Percentiles rank a stretch among this genome's conserved stretches.
Conservation (phyloP, 2,797 vertebrate genomes). For the Ceryle rudis region DNA sequence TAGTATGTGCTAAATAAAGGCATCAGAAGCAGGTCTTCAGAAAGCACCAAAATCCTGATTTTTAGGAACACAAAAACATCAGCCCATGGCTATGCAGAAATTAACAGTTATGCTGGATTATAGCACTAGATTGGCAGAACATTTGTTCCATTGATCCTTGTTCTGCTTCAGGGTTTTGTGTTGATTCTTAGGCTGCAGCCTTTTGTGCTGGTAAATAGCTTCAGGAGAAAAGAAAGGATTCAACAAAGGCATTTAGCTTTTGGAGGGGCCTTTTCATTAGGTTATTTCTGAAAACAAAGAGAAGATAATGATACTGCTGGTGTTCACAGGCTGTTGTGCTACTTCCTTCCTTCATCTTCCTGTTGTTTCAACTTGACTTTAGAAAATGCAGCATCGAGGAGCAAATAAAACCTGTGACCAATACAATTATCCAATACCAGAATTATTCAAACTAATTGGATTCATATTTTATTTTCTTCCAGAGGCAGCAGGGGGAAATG, state of each 20-base stretch:
- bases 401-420: not conserved
- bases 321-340: not conserved
- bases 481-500: not conserved
- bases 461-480: not conserved
- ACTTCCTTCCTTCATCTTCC: not conserved
- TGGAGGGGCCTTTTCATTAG: slow-evolving; percentile 11
- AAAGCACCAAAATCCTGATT: not conserved
- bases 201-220: slow-evolving; percentile 6
- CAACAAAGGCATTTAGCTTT: not conserved
- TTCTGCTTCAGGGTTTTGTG: not conserved
- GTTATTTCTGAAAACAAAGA: slow-evolving; percentile 28
- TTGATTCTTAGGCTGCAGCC: not conserved
- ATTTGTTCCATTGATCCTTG: not conserved
- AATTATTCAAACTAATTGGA: not conserved
- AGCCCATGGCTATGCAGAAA: not conserved
- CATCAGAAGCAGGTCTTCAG: not conserved
- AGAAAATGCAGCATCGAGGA: not conserved
- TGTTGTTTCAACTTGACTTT: not conserved
- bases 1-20: not conserved
- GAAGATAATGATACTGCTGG: not conserved
- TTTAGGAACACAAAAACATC: not conserved
- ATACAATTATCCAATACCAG: not conserved
- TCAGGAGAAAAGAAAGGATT: not conserved
- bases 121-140: not conserved
- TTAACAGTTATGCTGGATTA: not conserved